Percentiles rank a stretch among this genome's conserved stretches.
Conservation (phyloP, 2,888 invertebrate species). For the Himalopsyche anomala region DNA sequence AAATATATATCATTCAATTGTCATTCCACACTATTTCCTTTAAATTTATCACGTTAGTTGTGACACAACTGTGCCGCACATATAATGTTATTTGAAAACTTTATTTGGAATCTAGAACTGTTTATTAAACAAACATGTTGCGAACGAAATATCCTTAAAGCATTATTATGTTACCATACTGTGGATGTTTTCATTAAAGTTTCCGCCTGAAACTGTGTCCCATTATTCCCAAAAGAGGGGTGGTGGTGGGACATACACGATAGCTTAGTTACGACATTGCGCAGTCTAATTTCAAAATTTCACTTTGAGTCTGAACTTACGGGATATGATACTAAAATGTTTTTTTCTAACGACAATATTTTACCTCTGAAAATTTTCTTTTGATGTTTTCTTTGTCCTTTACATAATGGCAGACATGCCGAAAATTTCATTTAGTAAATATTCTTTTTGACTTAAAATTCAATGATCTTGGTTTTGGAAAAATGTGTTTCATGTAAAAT, state of each 20-base stretch:
- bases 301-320: neutral
- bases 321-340: neutral
- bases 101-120: neutral
- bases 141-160: slow-evolving; percentile 11
- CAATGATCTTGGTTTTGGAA: too few species aligned
- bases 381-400: too few species aligned
- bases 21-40: neutral
- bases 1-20: neutral
- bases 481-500: too few species aligned
- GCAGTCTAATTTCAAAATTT: neutral
- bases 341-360: neutral
- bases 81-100: slow-evolving; percentile 27
- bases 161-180: slow-evolving; percentile 10
- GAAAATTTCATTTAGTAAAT: too few species aligned
- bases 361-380: too few species aligned
- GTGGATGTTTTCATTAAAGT: slow-evolving; percentile 33
- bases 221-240: slow-evolving; percentile 33
- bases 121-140: neutral
- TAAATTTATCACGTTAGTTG: neutral
- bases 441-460: too few species aligned
- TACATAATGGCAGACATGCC: too few species aligned
- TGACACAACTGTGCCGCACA: neutral
- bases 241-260: neutral
- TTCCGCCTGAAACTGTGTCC: neutral
- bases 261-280: neutral